Percentiles rank a stretch among this genome's conserved stretches.
These are phyloP conservation scores for Gallinago jamesoni DNA, from an alignment of 2,113 vertebrate genomes.

Conservation along the genomic window DNA sequence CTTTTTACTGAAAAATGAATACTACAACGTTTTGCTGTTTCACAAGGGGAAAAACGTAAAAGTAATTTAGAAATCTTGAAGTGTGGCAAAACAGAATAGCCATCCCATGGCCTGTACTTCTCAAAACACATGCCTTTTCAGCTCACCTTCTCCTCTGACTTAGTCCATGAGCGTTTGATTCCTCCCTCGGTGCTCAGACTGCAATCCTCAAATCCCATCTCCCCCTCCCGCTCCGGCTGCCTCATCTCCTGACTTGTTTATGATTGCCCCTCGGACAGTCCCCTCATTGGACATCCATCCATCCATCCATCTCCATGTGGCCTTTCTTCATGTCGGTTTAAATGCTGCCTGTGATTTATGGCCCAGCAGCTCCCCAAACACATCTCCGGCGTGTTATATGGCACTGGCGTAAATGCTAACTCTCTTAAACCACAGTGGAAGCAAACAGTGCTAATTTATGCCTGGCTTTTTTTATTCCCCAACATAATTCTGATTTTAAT, in stretches of 20 bases:
- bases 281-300: background rate
- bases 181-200: background rate
- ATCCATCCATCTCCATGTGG: constrained; percentile 17
- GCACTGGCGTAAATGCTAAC: background rate
- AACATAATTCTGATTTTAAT: constrained; percentile 54
- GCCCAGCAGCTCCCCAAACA: background rate
- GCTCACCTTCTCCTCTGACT: background rate
- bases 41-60: background rate
- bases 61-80: background rate
- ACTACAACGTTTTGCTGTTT: background rate
- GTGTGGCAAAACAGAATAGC: background rate
- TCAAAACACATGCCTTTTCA: fast-evolving
- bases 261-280: background rate
- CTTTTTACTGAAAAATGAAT: constrained; percentile 45
- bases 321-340: constrained; percentile 7
- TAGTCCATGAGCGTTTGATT: background rate
- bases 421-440: background rate
- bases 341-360: constrained; percentile 52
- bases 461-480: background rate
- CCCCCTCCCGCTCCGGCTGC: background rate
- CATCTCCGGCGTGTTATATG: background rate
- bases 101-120: background rate
- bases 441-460: constrained; percentile 41
- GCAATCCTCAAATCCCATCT: background rate
- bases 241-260: background rate